These are phyloP conservation scores for Azorinus chamasolen DNA, from an alignment of 2,888 invertebrate species.

Conservation along the genomic window DNA sequence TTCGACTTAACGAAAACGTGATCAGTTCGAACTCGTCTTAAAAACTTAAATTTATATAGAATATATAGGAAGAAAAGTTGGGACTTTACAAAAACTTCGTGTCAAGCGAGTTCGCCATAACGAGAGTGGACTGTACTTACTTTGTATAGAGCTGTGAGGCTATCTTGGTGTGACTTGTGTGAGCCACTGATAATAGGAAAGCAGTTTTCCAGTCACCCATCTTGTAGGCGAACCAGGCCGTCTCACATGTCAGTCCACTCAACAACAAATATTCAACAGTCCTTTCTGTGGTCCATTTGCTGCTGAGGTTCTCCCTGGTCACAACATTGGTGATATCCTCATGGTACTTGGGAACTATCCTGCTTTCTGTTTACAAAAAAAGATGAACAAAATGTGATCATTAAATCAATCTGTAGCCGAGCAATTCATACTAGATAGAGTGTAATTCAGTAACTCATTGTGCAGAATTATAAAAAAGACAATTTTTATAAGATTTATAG, in stretches of 20 bases:
- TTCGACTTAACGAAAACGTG: too few relatives aligned
- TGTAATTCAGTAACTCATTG: too few relatives aligned
- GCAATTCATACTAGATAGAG: too few relatives aligned
- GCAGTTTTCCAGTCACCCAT: constrained; percentile 86
- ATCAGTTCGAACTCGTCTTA: too few relatives aligned
- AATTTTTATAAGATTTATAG: too few relatives aligned
- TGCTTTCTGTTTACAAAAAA: constrained; percentile 77
- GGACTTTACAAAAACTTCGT: too few relatives aligned
- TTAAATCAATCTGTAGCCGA: too few relatives aligned
- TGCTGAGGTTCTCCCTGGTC: constrained; percentile 74
- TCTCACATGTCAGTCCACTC: constrained; percentile 83
- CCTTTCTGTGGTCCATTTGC: constrained; percentile 82
- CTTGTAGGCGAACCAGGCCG: constrained; percentile 83
- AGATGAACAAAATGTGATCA: too few relatives aligned
- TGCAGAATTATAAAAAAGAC: too few relatives aligned
- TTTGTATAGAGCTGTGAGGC: constrained; percentile 75
- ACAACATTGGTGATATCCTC: constrained; percentile 77
- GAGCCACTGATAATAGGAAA: constrained; percentile 79
- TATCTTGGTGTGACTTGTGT: constrained; percentile 71
- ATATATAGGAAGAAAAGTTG: too few relatives aligned
- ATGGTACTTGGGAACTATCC: constrained; percentile 81
- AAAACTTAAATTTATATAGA: too few relatives aligned
- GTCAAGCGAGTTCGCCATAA: too few relatives aligned
- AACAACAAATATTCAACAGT: constrained; percentile 84
- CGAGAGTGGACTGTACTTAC: constrained; percentile 66